Evolutionary conservation across 2,797 vertebrate species (phyloP).

Genomic region (Aeoliscus strigatus): DNA sequence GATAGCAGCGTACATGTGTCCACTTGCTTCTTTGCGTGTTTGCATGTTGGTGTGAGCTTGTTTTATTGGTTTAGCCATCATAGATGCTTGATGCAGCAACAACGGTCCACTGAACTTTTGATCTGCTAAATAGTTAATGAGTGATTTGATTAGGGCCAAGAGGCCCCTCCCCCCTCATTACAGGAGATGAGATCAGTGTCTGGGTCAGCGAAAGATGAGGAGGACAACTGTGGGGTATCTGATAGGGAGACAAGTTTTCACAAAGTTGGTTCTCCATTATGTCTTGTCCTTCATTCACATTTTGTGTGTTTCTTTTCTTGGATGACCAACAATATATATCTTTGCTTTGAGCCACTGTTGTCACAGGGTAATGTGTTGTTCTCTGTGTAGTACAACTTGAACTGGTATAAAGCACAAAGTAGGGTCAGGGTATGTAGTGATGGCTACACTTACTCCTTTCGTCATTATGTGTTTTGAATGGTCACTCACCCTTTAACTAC

Average conservation of each 20-base stretch:
- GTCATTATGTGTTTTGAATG: too few relatives aligned
- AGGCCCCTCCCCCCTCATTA: conserved; percentile 63
- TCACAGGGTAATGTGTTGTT: too few relatives aligned
- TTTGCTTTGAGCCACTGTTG: too few relatives aligned
- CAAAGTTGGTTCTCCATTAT: too few relatives aligned
- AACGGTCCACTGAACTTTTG: conserved; percentile 87
- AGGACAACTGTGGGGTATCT: conserved; percentile 48
- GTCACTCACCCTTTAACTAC: too few relatives aligned
- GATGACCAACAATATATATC: neutral
- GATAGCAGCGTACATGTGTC: conserved; percentile 18
- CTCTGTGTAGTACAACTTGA: too few relatives aligned
- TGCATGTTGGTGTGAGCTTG: conserved; percentile 13
- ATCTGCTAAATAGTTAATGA: conserved; percentile 96
- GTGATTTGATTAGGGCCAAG: conserved; percentile 88
- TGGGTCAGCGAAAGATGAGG: conserved; percentile 68
- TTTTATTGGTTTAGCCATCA: conserved; percentile 27
- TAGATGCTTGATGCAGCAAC: conserved; percentile 77
- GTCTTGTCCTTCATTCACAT: too few relatives aligned
- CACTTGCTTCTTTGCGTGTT: conserved; percentile 9
- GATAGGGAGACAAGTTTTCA: conserved; percentile 21
- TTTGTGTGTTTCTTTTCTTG: too few relatives aligned
- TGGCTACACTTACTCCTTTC: too few relatives aligned
- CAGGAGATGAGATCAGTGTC: conserved; percentile 82
- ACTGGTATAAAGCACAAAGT: too few relatives aligned
- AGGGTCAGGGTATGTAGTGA: too few relatives aligned